Evolutionary conservation across 2,888 invertebrate genomes (phyloP).

Genomic region (Arenicola marina): DNA sequence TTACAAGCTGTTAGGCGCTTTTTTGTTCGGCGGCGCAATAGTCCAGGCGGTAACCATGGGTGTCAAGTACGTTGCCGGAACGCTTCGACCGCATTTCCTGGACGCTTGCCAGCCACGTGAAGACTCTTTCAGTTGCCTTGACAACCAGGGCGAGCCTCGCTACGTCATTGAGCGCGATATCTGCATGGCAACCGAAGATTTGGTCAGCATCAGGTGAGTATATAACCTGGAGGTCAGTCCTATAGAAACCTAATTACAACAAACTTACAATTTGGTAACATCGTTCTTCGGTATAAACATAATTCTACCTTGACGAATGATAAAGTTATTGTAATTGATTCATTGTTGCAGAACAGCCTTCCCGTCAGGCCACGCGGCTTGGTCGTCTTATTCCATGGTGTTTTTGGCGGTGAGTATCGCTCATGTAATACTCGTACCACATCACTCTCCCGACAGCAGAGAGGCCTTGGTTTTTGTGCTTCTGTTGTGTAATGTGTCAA

Average conservation of each 20-base stretch:
- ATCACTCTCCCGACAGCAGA: too few relatives aligned
- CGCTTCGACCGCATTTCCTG: constrained; percentile 91
- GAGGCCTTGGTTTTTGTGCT: too few relatives aligned
- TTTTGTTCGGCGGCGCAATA: constrained; percentile 82
- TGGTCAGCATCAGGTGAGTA: too few relatives aligned
- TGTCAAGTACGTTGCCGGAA: constrained; percentile 89
- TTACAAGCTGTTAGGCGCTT: constrained; percentile 67
- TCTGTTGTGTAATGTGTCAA: too few relatives aligned
- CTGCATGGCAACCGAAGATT: constrained; percentile 36
- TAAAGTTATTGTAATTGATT: too few relatives aligned
- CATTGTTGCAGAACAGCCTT: constrained; percentile 58
- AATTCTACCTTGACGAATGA: too few relatives aligned
- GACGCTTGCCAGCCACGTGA: constrained; percentile 77
- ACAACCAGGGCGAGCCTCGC: constrained; percentile 6
- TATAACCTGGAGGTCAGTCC: too few relatives aligned
- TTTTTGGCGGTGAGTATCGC: constrained; percentile 54
- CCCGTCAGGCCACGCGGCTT: constrained; percentile 58
- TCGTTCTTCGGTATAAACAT: too few relatives aligned
- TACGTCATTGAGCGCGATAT: constrained; percentile 42
- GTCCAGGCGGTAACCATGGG: constrained; percentile 87
- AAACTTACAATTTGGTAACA: too few relatives aligned
- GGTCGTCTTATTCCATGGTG: constrained; percentile 46
- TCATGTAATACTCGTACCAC: too few relatives aligned
- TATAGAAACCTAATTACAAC: too few relatives aligned
- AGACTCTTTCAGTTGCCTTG: constrained; percentile 33